phyloP scores from a whole-genome alignment of 2,797 vertebrate species.

The Peromyscus nudipes region DNA sequence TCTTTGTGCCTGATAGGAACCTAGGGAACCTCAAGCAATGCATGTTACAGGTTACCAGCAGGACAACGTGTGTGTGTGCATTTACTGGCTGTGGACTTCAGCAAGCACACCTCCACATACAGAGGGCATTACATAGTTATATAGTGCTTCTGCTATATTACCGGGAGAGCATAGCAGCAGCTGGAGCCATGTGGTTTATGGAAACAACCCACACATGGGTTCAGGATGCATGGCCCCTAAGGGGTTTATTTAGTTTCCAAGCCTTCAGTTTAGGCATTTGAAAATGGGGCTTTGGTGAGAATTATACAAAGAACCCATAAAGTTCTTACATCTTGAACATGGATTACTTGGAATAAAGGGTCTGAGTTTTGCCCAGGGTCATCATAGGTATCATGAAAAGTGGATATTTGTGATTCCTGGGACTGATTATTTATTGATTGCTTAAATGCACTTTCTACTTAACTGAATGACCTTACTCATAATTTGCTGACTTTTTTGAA shows the following conservation, averaged over 20 bases:
- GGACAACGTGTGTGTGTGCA: not conserved
- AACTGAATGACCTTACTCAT: not conserved
- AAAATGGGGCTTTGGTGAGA: not conserved
- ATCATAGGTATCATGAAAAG: not conserved
- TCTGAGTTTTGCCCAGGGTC: not conserved
- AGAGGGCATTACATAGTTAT: not conserved
- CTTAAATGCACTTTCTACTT: conserved; percentile 15
- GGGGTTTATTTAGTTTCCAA: not conserved
- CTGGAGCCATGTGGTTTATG: not conserved
- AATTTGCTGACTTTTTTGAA: conserved; percentile 13
- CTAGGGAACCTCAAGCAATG: not conserved
- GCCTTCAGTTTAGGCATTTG: not conserved
- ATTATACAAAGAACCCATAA: not conserved
- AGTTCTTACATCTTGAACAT: not conserved
- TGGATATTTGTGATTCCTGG: not conserved
- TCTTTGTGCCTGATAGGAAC: not conserved
- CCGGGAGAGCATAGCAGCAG: not conserved
- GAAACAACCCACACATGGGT: not conserved
- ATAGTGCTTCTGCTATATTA: not conserved
- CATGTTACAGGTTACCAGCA: not conserved
- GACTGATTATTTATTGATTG: not conserved
- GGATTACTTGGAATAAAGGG: not conserved
- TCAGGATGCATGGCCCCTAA: not conserved
- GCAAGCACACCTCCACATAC: not conserved
- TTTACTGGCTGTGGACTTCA: not conserved